phyloP scores from a whole-genome alignment of 2,888 invertebrate genomes.

The Cephus rjabovi region DNA sequence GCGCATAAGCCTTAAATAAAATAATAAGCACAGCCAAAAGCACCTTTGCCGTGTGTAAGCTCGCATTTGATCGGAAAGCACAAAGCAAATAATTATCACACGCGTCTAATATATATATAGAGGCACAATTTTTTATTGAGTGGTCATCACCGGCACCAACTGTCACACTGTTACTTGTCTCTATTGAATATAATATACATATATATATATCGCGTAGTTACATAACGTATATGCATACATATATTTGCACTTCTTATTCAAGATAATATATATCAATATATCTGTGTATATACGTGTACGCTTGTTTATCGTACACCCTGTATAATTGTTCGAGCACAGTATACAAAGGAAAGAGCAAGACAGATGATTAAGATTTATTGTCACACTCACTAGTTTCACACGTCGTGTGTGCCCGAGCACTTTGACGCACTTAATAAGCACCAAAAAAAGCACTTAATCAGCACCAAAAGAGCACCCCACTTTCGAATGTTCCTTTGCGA shows the following conservation, averaged over 20 bases:
- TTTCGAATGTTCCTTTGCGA: slow-evolving; percentile 38
- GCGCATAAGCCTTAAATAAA: neutral
- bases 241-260: neutral
- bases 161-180: neutral
- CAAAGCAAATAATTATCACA: neutral
- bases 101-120: slow-evolving; percentile 13
- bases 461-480: slow-evolving; percentile 55
- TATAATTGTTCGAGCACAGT: neutral
- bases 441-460: slow-evolving; percentile 39
- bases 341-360: neutral
- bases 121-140: neutral
- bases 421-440: slow-evolving; percentile 17
- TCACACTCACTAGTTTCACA: neutral
- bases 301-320: neutral
- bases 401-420: neutral
- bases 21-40: slow-evolving; percentile 53
- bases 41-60: slow-evolving; percentile 37
- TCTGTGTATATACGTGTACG: neutral
- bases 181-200: neutral
- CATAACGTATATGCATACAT: neutral
- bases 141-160: neutral
- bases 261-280: neutral
- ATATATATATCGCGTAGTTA: neutral
- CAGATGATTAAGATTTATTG: neutral
- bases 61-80: neutral